Evolutionary conservation across 2,113 vertebrate genomes (phyloP).

Genomic region (Typhlomys cinereus): DNA sequence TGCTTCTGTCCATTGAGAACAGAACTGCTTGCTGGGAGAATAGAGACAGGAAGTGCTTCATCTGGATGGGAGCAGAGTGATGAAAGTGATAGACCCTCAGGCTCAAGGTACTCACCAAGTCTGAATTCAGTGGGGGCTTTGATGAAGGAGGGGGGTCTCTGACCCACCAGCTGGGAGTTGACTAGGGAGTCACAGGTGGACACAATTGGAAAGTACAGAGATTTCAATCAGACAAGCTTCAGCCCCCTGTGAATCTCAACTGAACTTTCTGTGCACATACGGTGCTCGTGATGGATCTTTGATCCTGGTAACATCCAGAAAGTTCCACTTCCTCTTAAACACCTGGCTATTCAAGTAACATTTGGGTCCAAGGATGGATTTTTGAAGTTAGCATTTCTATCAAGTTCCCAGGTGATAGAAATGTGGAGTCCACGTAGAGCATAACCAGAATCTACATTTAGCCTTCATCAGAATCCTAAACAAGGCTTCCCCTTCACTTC

Average conservation of each 20-base stretch:
- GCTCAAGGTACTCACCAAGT: not conserved
- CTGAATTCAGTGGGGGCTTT: not conserved
- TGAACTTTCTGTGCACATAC: not conserved
- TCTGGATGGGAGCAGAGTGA: not conserved
- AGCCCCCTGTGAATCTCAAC: not conserved
- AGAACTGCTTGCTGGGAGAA: not conserved
- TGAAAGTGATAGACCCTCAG: not conserved
- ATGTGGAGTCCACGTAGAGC: not conserved
- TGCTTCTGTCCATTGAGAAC: not conserved
- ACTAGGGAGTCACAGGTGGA: not conserved
- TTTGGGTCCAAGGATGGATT: not conserved
- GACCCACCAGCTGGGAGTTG: too few relatives aligned
- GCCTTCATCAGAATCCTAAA: not conserved
- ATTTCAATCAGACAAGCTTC: not conserved
- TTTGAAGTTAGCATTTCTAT: not conserved
- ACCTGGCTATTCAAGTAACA: not conserved
- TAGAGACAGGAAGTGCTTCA: not conserved
- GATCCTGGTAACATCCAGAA: not conserved
- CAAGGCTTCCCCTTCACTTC: not conserved
- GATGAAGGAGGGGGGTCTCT: not conserved
- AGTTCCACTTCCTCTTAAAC: not conserved
- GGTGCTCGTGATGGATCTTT: not conserved
- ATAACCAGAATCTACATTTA: not conserved
- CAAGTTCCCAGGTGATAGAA: not conserved
- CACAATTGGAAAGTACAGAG: fast-evolving